These are phyloP conservation scores for Dastarcus helophoroides DNA, from an alignment of 2,888 invertebrate genomes.

Conservation along the genomic window DNA sequence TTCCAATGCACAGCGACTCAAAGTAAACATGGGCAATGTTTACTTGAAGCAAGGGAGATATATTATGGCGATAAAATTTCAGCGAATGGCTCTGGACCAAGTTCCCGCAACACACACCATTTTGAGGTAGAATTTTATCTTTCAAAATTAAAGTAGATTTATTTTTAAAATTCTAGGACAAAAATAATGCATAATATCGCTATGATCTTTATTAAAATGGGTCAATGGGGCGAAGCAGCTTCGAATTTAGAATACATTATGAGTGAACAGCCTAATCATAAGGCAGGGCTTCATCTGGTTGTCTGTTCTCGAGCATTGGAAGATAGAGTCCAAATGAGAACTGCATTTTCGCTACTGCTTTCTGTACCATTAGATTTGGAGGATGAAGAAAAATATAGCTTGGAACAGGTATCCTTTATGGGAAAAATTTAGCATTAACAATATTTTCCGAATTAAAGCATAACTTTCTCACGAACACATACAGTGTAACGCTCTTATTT, in stretches of 20 bases:
- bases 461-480: no score
- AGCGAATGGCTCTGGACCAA: slow-evolving; percentile 97
- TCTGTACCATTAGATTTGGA: slow-evolving; percentile 77
- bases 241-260: slow-evolving; percentile 97
- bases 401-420: slow-evolving; percentile 30
- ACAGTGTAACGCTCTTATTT: no score
- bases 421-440: no score
- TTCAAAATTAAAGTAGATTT: slow-evolving; percentile 1
- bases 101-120: slow-evolving; percentile 87
- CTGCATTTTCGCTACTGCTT: slow-evolving; percentile 79
- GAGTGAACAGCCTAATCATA: slow-evolving; percentile 78
- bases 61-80: slow-evolving; percentile 92
- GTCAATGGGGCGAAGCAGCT: slow-evolving; percentile 91
- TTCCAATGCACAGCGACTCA: slow-evolving; percentile 82
- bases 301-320: slow-evolving; percentile 81
- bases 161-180: slow-evolving; percentile 44
- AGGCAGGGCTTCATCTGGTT: slow-evolving; percentile 75
- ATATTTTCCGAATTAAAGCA: no score
- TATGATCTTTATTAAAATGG: slow-evolving; percentile 87
- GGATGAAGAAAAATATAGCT: slow-evolving; percentile 62
- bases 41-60: slow-evolving; percentile 90
- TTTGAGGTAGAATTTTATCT: slow-evolving; percentile 50
- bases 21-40: slow-evolving; percentile 98
- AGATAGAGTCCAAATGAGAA: slow-evolving; percentile 87
- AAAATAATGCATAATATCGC: slow-evolving; percentile 98